phyloP scores from a whole-genome alignment of 2,113 vertebrate genomes.

The Ceratotherium simum region DNA sequence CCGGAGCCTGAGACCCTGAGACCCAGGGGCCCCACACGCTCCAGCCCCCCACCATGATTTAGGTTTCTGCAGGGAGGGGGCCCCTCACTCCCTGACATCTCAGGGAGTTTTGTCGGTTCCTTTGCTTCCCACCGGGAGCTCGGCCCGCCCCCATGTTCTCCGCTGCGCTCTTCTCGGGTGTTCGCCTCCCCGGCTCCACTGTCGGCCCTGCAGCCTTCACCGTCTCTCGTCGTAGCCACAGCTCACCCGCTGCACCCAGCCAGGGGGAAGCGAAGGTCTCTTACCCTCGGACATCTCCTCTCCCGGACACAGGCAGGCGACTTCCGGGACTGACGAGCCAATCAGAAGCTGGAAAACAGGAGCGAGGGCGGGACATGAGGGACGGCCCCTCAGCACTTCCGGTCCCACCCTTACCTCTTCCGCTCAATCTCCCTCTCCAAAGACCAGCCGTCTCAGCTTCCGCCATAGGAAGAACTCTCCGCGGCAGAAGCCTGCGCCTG shows the following conservation, averaged over 20 bases:
- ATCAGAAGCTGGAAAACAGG: not conserved
- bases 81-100: not conserved
- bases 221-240: accelerated
- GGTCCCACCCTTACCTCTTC: accelerated
- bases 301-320: too few species aligned
- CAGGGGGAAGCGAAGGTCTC: not conserved
- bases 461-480: accelerated
- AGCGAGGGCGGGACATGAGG: not conserved
- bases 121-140: too few species aligned
- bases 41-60: not conserved
- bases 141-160: not conserved
- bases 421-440: not conserved
- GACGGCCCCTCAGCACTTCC: too few species aligned
- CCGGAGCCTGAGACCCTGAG: not conserved
- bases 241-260: not conserved
- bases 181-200: not conserved
- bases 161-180: not conserved
- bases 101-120: not conserved
- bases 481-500: not conserved
- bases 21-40: accelerated
- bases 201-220: too few species aligned
- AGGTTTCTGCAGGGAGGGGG: not conserved
- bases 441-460: not conserved
- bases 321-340: too few species aligned
- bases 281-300: accelerated